These are phyloP conservation scores for Orchesella flavescens DNA, from an alignment of 2,888 invertebrate genomes.

Conservation along the genomic window DNA sequence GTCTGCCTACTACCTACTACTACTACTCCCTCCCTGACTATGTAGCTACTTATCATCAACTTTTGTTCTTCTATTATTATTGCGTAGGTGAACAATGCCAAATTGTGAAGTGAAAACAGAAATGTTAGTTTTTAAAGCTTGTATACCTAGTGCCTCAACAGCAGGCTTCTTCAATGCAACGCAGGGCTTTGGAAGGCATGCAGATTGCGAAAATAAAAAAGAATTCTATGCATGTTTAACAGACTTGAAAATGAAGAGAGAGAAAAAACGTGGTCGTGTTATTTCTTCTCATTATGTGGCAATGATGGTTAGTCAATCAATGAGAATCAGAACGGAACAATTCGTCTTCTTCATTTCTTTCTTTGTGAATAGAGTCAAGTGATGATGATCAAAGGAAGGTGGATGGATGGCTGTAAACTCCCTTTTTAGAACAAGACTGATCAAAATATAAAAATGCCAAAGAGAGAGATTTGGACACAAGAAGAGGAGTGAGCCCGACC, in stretches of 20 bases:
- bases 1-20: too few relatives aligned
- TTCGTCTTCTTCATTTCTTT: slow-evolving; percentile 30
- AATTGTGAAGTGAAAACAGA: slow-evolving; percentile 41
- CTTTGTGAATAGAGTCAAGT: neutral
- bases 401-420: neutral
- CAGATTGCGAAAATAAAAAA: neutral
- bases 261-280: slow-evolving; percentile 14
- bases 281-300: neutral
- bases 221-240: neutral
- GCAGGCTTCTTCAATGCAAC: too few relatives aligned
- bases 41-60: slow-evolving; percentile 4
- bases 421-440: neutral
- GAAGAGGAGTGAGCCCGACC: neutral
- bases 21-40: too few relatives aligned
- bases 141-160: too few relatives aligned
- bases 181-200: too few relatives aligned
- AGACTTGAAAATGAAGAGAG: too few relatives aligned
- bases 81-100: slow-evolving; percentile 40
- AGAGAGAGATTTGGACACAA: neutral
- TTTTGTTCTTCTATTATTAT: neutral
- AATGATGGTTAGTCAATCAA: slow-evolving; percentile 54
- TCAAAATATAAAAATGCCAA: neutral
- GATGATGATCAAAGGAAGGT: neutral
- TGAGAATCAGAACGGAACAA: slow-evolving; percentile 57
- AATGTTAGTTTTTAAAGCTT: neutral